Evolutionary conservation across 2,113 vertebrate genomes (phyloP).

Genomic region (Nannospalax galili): DNA sequence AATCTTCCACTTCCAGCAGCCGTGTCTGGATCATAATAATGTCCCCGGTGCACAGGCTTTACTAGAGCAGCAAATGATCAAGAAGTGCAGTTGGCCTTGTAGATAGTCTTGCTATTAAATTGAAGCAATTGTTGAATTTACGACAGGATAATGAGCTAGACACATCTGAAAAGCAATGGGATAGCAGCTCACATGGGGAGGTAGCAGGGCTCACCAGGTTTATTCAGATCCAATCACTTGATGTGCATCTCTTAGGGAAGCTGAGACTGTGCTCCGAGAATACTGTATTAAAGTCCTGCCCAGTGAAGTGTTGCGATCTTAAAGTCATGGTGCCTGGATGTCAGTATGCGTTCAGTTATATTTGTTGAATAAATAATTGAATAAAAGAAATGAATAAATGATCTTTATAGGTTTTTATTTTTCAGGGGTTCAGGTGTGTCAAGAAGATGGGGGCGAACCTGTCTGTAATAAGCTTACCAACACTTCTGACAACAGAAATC

Average conservation of each 20-base stretch:
- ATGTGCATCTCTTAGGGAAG: neutral
- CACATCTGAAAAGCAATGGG: neutral
- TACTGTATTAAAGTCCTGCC: neutral
- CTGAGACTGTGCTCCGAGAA: neutral
- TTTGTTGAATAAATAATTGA: conserved; percentile 25
- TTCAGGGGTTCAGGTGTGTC: neutral
- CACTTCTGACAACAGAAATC: neutral
- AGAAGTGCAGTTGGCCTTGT: neutral
- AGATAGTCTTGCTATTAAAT: neutral
- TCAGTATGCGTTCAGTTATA: neutral
- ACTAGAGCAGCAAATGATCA: neutral
- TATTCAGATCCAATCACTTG: neutral
- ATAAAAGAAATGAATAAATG: neutral
- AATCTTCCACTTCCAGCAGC: neutral
- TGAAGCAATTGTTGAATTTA: conserved; percentile 34
- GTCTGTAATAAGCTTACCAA: neutral
- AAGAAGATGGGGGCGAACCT: neutral
- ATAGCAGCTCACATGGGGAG: neutral
- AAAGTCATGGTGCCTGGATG: neutral
- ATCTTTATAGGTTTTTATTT: neutral
- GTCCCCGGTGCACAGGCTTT: neutral
- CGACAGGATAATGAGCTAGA: neutral
- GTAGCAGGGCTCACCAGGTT: neutral
- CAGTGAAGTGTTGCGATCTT: neutral
- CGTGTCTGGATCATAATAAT: neutral